Conservation (phyloP, 2,888 invertebrate species). For the Brenthis ino region DNA sequence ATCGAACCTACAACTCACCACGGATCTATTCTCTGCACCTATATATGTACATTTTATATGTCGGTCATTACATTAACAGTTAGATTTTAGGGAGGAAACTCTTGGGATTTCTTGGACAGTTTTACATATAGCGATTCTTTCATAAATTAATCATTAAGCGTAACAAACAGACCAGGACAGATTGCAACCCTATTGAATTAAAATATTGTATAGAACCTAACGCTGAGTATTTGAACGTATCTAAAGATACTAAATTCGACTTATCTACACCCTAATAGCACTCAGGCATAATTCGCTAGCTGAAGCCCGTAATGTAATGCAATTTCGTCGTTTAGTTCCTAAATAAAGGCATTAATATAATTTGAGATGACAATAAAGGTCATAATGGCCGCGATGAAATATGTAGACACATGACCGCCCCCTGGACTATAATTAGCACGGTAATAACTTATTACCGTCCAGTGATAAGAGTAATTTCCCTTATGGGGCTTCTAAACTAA, state of each 20-base stretch:
- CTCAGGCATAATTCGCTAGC: constrained; percentile 27
- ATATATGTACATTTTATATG: too few relatives aligned
- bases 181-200: neutral
- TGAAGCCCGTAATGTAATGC: constrained; percentile 25
- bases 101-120: too few relatives aligned
- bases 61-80: too few relatives aligned
- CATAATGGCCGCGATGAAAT: constrained; percentile 33
- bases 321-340: constrained; percentile 25
- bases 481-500: constrained; percentile 39
- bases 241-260: constrained; percentile 18
- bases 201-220: neutral
- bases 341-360: constrained; percentile 33
- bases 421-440: constrained; percentile 41
- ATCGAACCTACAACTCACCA: too few relatives aligned
- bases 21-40: too few relatives aligned
- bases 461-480: constrained; percentile 43
- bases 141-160: too few relatives aligned
- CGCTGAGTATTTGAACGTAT: constrained; percentile 1
- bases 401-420: constrained; percentile 30
- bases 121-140: too few relatives aligned
- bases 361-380: constrained; percentile 32
- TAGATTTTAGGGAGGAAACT: too few relatives aligned
- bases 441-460: constrained; percentile 41
- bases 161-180: too few relatives aligned
- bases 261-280: constrained; percentile 25